phyloP scores from a whole-genome alignment of 2,888 invertebrate species.

The Habroteleia sp. region DNA sequence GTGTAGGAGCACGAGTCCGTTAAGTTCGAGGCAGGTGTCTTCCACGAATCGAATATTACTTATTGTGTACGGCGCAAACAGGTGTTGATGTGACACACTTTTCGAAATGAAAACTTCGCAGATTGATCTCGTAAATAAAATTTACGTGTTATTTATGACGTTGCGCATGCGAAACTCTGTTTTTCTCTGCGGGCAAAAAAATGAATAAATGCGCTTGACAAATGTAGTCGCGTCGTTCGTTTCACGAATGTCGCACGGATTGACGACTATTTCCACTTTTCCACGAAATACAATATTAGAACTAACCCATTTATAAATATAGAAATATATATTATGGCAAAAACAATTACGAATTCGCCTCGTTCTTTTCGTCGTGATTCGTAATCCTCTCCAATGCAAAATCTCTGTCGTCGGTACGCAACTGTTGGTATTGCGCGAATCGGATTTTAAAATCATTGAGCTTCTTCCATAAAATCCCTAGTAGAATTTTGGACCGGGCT shows the following conservation, averaged over 20 bases:
- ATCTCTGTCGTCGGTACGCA: no score
- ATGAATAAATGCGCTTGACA: no score
- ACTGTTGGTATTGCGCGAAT: no score
- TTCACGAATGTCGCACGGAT: neutral
- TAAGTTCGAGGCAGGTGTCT: conserved; percentile 39
- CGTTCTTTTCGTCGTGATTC: conserved; percentile 8
- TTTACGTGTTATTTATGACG: conserved; percentile 4
- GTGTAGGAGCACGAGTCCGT: conserved; percentile 31
- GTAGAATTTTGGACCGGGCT: no score
- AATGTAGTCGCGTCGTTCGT: neutral
- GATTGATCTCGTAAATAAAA: conserved; percentile 29
- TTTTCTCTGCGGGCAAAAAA: no score
- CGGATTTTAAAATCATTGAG: no score
- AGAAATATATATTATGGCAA: conserved; percentile 1
- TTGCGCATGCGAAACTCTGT: no score
- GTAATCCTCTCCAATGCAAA: no score
- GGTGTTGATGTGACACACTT: conserved; percentile 52
- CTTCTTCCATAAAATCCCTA: no score
- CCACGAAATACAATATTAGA: conserved; percentile 2
- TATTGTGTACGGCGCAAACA: conserved; percentile 35
- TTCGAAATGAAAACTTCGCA: conserved; percentile 5
- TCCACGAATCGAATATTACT: conserved; percentile 10
- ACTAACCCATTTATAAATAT: conserved; percentile 11
- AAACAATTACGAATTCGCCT: neutral
- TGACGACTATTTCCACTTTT: conserved; percentile 3